phyloP scores from a whole-genome alignment of 2,888 invertebrate species.

The Acronicta aceris region DNA sequence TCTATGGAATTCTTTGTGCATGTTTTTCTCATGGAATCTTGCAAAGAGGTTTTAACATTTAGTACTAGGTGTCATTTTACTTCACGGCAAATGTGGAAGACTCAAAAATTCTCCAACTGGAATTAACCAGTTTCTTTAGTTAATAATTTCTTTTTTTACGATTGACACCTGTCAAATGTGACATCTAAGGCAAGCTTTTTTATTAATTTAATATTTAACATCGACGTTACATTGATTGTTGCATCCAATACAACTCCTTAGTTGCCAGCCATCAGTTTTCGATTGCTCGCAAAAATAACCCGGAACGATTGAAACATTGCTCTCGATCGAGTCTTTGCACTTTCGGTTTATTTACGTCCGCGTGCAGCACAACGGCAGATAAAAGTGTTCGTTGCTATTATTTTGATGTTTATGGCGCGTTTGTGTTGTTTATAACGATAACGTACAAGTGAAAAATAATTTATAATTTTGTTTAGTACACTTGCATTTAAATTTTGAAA shows the following conservation, averaged over 20 bases:
- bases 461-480: constrained; percentile 15
- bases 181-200: no score
- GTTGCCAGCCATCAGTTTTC: constrained; percentile 13
- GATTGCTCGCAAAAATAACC: constrained; percentile 39
- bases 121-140: no score
- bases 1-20: no score
- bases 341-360: constrained; percentile 50
- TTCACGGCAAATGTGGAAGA: no score
- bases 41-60: no score
- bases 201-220: no score
- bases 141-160: no score
- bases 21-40: no score
- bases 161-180: no score
- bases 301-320: constrained; percentile 26
- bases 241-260: background rate
- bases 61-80: no score
- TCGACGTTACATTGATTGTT: no score
- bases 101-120: no score
- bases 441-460: constrained; percentile 16
- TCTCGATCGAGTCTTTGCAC: constrained; percentile 43
- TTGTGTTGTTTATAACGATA: constrained; percentile 37
- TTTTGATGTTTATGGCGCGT: constrained; percentile 47
- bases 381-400: constrained; percentile 47
- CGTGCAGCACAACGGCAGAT: constrained; percentile 46
- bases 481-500: constrained; percentile 4